Evolutionary conservation across 2,113 vertebrate genomes (phyloP), one percentile per base, ranked within the genome.

Genomic region (Plecturocebus donacophilus): DNA sequence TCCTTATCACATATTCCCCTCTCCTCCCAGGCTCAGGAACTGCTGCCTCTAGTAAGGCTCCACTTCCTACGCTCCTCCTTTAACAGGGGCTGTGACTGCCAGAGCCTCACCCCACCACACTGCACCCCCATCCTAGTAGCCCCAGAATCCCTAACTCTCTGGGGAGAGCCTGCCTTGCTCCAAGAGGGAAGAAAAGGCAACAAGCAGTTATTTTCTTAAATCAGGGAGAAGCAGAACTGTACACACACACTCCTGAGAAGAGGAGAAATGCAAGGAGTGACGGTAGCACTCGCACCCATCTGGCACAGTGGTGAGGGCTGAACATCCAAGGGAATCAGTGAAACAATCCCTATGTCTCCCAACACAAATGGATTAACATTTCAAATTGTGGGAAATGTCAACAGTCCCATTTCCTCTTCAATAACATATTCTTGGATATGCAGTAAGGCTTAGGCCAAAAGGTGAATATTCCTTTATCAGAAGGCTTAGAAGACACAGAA

Each of bases 311-410:
- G 12, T 85, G 21, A 13, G 40, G 56, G 6, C 79, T 58, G 19
- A 61, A 35, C 21, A 77, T 32, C 64, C 45, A 76, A 0, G 2
- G 13, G n/a, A 83, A 8, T 10, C 8, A 54, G 47, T 1, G 19
- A 77, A 93, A 71, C 32, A 54, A 68, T n/a, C 40, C 54, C 82
- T 21, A 76, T 20, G 8, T 38, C 76, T 66, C 42, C 52, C 89
- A 81, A 23, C 21, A 79, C 30, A 77, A 30, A 64, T 30, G 27
- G 61, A 64, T 64, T 64, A 64, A 52, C 71, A 91, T 94, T 96
- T 95, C 80, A 90, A 91, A 95, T 77, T 32, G 45, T 54, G 40
- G 71, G 86, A 97, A 96, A 97, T 93, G 61, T 87, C 96, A 92
- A 85, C 45, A 80, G 90, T 88, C 61, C 87, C 47, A 90, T 96